Conservation (phyloP, 2,888 invertebrate genomes). For the Dynastes hyllus region DNA sequence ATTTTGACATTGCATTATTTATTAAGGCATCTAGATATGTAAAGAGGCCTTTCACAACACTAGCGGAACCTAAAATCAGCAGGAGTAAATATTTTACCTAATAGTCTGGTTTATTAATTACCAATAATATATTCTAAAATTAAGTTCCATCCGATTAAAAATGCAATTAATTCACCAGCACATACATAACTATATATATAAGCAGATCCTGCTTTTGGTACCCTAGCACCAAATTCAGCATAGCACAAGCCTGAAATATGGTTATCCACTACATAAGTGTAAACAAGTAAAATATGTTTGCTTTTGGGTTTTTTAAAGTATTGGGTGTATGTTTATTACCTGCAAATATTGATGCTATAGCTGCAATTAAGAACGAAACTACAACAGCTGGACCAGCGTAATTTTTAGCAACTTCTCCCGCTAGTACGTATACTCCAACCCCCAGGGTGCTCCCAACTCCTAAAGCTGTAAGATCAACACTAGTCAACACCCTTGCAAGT, state of each 20-base stretch:
- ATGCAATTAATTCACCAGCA: slow-evolving; percentile 93
- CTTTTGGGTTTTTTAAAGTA: slow-evolving; percentile 12
- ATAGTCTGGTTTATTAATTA: slow-evolving; percentile 64
- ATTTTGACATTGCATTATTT: slow-evolving; percentile 78
- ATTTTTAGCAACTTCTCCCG: slow-evolving; percentile 87
- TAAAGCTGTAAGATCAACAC: slow-evolving; percentile 87
- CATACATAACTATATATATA: slow-evolving; percentile 96
- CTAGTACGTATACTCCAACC: slow-evolving; percentile 92
- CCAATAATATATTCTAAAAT: slow-evolving; percentile 92
- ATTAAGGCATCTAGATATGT: slow-evolving; percentile 84
- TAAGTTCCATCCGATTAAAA: slow-evolving; percentile 95
- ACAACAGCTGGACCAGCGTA: slow-evolving; percentile 91
- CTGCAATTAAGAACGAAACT: slow-evolving; percentile 91
- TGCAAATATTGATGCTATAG: slow-evolving; percentile 91
- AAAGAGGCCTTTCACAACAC: slow-evolving; percentile 87
- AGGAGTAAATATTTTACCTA: slow-evolving; percentile 26
- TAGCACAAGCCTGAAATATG: slow-evolving; percentile 83
- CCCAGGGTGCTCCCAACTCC: slow-evolving; percentile 90
- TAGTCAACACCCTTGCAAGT: slow-evolving; percentile 83
- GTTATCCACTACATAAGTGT: too few species aligned
- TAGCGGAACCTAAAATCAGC: slow-evolving; percentile 79
- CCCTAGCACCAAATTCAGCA: slow-evolving; percentile 92
- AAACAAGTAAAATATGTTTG: neutral
- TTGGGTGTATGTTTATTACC: slow-evolving; percentile 73
- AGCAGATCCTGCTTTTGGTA: slow-evolving; percentile 93